These are phyloP conservation scores for Adoxophyes honmai DNA, from an alignment of 1,140 invertebrate species.

Conservation along the genomic window DNA sequence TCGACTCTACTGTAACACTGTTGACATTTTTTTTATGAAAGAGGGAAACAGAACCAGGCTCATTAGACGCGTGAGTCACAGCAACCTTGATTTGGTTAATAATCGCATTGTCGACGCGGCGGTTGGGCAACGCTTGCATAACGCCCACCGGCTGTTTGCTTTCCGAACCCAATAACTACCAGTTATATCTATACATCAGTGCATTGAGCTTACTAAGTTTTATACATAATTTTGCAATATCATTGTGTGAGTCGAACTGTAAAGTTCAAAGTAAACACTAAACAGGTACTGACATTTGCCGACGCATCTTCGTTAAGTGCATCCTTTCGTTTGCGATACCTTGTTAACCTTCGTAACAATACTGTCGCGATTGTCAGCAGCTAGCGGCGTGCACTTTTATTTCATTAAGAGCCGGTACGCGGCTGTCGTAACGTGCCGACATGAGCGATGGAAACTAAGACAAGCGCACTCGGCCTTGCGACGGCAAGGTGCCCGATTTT, in stretches of 20 bases:
- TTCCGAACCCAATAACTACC: slow-evolving; percentile 23
- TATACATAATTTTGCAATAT: slow-evolving; percentile 29
- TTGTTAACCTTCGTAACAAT: slow-evolving; percentile 61
- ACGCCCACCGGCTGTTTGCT: slow-evolving; percentile 25
- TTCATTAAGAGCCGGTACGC: slow-evolving; percentile 6
- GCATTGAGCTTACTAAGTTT: slow-evolving; percentile 5
- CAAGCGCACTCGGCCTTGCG: slow-evolving; percentile 47
- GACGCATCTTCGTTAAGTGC: slow-evolving; percentile 38
- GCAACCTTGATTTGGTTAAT: slow-evolving; percentile 38
- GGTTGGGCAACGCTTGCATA: slow-evolving; percentile 32
- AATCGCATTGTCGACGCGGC: slow-evolving; percentile 22
- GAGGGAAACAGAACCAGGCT: no score
- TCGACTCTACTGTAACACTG: no score
- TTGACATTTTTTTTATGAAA: slow-evolving; percentile 10
- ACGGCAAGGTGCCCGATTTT: slow-evolving; percentile 55
- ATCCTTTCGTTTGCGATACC: slow-evolving; percentile 61
- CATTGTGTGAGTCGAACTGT: slow-evolving; percentile 23
- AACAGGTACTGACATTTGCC: slow-evolving; percentile 55
- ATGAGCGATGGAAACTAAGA: slow-evolving; percentile 49
- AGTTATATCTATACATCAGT: slow-evolving; percentile 12
- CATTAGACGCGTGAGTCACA: slow-evolving; percentile 34
- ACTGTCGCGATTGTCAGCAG: slow-evolving; percentile 39
- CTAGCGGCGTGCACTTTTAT: slow-evolving; percentile 15
- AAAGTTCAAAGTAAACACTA: slow-evolving; percentile 50
- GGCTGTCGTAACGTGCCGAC: slow-evolving; percentile 42